Conservation (phyloP, 2,888 invertebrate species). For the Latheticus oryzae region DNA sequence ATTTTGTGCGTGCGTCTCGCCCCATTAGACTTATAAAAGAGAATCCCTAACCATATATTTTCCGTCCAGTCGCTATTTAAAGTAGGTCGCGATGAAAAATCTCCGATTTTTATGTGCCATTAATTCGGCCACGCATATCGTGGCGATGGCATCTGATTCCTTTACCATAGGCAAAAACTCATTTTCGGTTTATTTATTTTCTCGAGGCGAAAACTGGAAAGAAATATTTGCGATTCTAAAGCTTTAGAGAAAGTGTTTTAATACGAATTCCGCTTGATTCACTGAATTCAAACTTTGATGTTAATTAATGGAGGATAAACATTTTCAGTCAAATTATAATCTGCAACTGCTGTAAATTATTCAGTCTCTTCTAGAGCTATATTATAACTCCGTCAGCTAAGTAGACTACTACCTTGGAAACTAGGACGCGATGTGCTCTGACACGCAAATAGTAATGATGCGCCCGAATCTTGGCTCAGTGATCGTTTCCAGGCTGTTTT, state of each 20-base stretch:
- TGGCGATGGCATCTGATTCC: slow-evolving; percentile 28
- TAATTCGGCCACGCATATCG: slow-evolving; percentile 29
- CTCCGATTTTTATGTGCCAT: slow-evolving; percentile 28
- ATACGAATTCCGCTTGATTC: too few species aligned
- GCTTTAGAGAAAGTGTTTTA: slow-evolving; percentile 24
- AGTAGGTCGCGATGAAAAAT: slow-evolving; percentile 28
- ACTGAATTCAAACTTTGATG: too few species aligned
- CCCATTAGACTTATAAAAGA: slow-evolving; percentile 21
- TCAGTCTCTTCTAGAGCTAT: too few species aligned
- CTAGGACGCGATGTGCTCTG: slow-evolving; percentile 11
- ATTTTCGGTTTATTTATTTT: slow-evolving; percentile 31
- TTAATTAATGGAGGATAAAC: too few species aligned
- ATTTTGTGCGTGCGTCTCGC: slow-evolving; percentile 21
- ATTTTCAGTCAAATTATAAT: too few species aligned
- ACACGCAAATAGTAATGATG: slow-evolving; percentile 21
- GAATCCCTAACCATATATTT: slow-evolving; percentile 22
- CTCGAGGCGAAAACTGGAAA: slow-evolving; percentile 5
- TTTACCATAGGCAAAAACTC: slow-evolving; percentile 20
- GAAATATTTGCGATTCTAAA: slow-evolving; percentile 27
- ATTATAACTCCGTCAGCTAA: too few species aligned
- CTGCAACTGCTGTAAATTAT: too few species aligned
- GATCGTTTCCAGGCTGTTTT: slow-evolving; percentile 21
- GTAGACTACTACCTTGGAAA: slow-evolving; percentile 10
- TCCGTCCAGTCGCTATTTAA: slow-evolving; percentile 18
- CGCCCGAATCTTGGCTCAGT: slow-evolving; percentile 13